Base-by-base conservation (phyloP, 1,140 invertebrate genomes). In the Drosophila ercepeae region DNA sequence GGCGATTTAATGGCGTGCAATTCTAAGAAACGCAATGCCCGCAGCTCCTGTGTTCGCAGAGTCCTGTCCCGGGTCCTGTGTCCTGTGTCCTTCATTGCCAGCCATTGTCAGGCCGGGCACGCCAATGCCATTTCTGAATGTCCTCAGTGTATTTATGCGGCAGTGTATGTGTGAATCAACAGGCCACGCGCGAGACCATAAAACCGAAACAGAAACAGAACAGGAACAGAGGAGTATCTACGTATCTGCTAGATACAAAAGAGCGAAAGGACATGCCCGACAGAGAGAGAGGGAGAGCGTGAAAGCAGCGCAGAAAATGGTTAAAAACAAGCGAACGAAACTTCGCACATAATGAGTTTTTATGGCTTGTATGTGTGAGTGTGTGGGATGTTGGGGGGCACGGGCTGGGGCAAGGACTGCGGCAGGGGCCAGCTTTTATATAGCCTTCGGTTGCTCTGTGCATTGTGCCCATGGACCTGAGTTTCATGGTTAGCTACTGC, bases 271-370 rank as follows among this genome's bases (percentile, higher is more conserved):
- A 13, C 36, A 39, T 2, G 1, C 36, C 1, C 2, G 36, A 39
- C 8, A 0, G 1, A 16, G 36, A 9, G 13, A 14, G 36, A 5
- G n/a, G 16, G 16, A 1, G 16, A 18, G 39, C 0, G 14, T 7
- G 39, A 16, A 8, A 16, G 36, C 36, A 42, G 39, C 16, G 0
- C 39, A 18, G 39, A 6, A 14, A 55, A 61, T 44, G 57, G 55
- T 61, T 44, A 72, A 67, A 78, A 54, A 73, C 21, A 61, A 57
- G 59, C 59, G 63, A 69, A 76, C 55, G 64, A 78, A 86, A 77
- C 82, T 88, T 88, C 55, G 73, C 68, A 76, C 81, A 88, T 88
- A 88, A 86, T 88, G 73, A 77, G 76, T 81, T 88, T 86, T 84
- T 81, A 88, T 86, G 83, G 54, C 34, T 45, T 52, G 46, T 44